Evolutionary conservation across 2,888 invertebrate genomes (phyloP).

Genomic region (Tromatobia lineatoria): DNA sequence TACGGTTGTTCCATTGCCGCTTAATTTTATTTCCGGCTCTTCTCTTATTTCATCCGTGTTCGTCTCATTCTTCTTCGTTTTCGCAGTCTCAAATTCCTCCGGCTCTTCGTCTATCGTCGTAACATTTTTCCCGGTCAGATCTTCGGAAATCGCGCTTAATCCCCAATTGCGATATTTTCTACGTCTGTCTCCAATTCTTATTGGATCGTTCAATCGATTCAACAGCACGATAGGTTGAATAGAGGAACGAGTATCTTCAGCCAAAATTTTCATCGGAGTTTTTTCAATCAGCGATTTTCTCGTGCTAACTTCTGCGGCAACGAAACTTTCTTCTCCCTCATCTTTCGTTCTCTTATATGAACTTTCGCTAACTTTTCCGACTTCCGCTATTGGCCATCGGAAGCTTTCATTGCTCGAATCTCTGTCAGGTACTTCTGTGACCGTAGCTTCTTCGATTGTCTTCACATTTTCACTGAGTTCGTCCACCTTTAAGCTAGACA

Average conservation of each 20-base stretch:
- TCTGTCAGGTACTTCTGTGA: background rate
- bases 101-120: slow-evolving; percentile 2
- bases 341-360: background rate
- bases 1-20: background rate
- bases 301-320: background rate
- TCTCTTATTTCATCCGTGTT: slow-evolving; percentile 6
- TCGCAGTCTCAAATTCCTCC: background rate
- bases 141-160: slow-evolving; percentile 64
- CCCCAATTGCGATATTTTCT: slow-evolving; percentile 70
- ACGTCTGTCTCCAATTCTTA: slow-evolving; percentile 73
- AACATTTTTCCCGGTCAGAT: background rate
- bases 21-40: background rate
- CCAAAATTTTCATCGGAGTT: background rate
- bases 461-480: background rate
- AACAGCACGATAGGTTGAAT: slow-evolving; percentile 65
- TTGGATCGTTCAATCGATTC: slow-evolving; percentile 73
- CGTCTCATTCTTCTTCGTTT: slow-evolving; percentile 10
- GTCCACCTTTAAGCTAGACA: slow-evolving; percentile 4
- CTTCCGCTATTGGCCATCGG: background rate
- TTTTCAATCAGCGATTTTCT: background rate
- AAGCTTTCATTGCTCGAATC: background rate
- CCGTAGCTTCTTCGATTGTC: slow-evolving; percentile 1
- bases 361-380: background rate
- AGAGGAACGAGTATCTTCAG: background rate
- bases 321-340: background rate